Percentiles rank a stretch among this genome's conserved stretches.
phyloP scores from a whole-genome alignment of 2,888 invertebrate genomes.

The Trachelus troglodyta region DNA sequence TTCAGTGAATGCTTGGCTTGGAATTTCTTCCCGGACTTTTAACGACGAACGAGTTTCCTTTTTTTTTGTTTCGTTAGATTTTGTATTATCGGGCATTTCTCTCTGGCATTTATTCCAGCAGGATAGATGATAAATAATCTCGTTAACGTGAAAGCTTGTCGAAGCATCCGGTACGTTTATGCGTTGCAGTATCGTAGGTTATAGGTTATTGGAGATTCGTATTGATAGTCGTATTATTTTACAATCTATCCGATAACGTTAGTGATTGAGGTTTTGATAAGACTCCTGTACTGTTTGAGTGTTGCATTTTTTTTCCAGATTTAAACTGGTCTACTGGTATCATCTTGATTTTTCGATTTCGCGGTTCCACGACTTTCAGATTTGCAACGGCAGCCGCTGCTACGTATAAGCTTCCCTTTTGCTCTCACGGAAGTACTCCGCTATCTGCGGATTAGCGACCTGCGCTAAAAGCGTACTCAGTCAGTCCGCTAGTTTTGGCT shows the following conservation, averaged over 20 bases:
- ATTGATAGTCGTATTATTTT: not conserved
- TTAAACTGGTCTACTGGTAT: not conserved
- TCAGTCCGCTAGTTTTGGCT: slow-evolving; percentile 27
- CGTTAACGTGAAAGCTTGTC: not conserved
- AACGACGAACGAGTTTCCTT: not conserved
- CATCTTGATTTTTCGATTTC: not conserved
- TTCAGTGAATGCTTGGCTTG: not conserved
- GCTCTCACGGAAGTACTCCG: not conserved
- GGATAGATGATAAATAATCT: not conserved
- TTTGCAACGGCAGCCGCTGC: not conserved
- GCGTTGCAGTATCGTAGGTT: not conserved
- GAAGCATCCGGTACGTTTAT: not conserved
- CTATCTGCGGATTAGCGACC: slow-evolving; percentile 30
- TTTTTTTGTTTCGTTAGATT: not conserved
- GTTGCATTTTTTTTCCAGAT: not conserved
- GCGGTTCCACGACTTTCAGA: not conserved
- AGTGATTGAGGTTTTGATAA: not conserved
- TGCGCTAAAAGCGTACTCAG: slow-evolving; percentile 33
- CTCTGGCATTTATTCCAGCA: not conserved
- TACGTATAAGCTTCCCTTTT: not conserved
- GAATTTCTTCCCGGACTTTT: not conserved
- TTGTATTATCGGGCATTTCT: not conserved
- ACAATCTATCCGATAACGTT: not conserved
- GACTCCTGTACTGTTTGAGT: not conserved
- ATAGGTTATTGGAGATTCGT: not conserved